Evolutionary conservation across 2,888 invertebrate species (phyloP).

Genomic region (Drosophila paramelanica): DNA sequence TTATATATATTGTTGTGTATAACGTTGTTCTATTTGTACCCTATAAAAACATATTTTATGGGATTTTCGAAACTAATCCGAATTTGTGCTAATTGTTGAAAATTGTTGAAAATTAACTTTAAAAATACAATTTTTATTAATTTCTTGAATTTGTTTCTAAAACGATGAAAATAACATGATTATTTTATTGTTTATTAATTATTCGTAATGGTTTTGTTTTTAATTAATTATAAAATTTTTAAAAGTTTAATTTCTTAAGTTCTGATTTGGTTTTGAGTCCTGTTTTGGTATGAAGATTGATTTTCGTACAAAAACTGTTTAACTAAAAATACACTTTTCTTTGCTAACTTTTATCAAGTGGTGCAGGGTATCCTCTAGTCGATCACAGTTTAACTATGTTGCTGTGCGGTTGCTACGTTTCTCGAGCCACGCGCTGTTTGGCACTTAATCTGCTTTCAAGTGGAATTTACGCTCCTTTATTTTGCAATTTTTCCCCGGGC

Average conservation of each 20-base stretch:
- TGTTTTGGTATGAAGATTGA: not conserved
- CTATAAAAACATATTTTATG: conserved; percentile 5
- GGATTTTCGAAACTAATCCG: no score
- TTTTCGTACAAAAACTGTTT: not conserved
- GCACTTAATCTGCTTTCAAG: conserved; percentile 70
- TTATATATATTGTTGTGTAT: not conserved
- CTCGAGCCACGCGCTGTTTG: conserved; percentile 53
- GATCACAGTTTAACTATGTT: not conserved
- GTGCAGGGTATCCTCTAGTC: conserved; percentile 25
- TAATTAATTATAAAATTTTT: no score
- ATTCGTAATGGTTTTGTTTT: no score
- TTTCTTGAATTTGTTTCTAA: no score
- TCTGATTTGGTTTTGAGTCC: no score
- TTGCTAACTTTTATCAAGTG: not conserved
- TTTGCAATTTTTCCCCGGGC: conserved; percentile 61
- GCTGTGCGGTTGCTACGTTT: conserved; percentile 21
- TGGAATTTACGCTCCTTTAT: conserved; percentile 68
- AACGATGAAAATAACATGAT: no score
- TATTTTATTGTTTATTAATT: no score
- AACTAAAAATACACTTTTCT: not conserved
- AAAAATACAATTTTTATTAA: no score
- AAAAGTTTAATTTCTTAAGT: no score
- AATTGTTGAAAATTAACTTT: no score
- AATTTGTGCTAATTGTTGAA: no score
- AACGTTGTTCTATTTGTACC: conserved; percentile 15